phyloP scores from a whole-genome alignment of 2,113 vertebrate genomes.

The Lethenteron camtschaticum region DNA sequence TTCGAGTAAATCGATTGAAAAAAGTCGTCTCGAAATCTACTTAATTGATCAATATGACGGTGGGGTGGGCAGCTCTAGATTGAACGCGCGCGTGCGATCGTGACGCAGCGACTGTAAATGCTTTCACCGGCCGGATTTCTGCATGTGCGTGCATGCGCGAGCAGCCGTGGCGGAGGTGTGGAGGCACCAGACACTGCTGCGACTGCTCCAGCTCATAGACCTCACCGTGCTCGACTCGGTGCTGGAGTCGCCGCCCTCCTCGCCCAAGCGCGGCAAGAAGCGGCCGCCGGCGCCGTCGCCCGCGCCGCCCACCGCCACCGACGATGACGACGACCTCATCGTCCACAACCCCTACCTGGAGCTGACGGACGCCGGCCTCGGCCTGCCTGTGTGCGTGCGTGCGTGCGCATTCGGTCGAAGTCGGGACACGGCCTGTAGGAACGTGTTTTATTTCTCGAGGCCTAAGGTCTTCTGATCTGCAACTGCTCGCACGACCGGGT shows the following conservation, averaged over 20 bases:
- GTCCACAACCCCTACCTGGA: constrained; percentile 52
- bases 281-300: no score
- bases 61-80: constrained; percentile 5
- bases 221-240: constrained; percentile 40
- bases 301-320: no score
- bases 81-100: neutral
- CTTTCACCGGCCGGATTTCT: constrained; percentile 6
- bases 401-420: no score
- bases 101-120: neutral
- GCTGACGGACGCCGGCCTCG: constrained; percentile 21
- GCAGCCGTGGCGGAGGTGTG: constrained; percentile 40
- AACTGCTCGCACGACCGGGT: no score
- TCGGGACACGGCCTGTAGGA: no score
- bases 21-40: neutral
- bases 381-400: no score
- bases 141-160: neutral
- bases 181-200: constrained; percentile 44
- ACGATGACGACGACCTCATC: constrained; percentile 28
- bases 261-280: no score
- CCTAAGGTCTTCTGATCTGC: no score
- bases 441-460: no score
- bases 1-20: neutral
- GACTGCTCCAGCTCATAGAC: constrained; percentile 44
- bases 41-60: neutral
- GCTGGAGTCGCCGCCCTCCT: constrained; percentile 24